phyloP scores from a whole-genome alignment of 64 coral and sea anemone species.

The Pachyseris speciosa region DNA sequence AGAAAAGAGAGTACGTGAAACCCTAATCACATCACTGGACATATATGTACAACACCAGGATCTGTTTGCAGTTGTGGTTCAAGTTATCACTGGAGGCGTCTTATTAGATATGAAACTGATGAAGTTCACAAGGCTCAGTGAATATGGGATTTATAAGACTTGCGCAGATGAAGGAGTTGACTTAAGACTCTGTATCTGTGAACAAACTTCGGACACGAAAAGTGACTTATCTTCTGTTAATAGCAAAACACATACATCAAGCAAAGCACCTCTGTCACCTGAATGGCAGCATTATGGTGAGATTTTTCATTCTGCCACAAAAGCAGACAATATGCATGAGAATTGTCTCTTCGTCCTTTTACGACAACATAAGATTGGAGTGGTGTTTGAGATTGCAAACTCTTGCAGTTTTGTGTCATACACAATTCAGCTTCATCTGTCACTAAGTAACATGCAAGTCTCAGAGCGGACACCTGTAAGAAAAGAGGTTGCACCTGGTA shows the following conservation, averaged over 20 bases:
- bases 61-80: slow-evolving; percentile 29
- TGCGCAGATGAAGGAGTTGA: slow-evolving; percentile 61
- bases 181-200: slow-evolving; percentile 65
- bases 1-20: slow-evolving; percentile 12
- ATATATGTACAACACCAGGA: slow-evolving; percentile 27
- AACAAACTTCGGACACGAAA: not conserved
- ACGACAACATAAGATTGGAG: slow-evolving; percentile 4
- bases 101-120: slow-evolving; percentile 51
- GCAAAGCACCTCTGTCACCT: not conserved
- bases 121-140: slow-evolving; percentile 40
- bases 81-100: slow-evolving; percentile 4
- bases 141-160: slow-evolving; percentile 58
- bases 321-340: slow-evolving; percentile 22
- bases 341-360: slow-evolving; percentile 23
- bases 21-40: slow-evolving; percentile 17
- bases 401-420: slow-evolving; percentile 32
- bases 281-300: slow-evolving; percentile 26
- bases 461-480: not conserved
- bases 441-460: slow-evolving; percentile 21
- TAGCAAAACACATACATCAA: not conserved
- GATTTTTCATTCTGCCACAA: slow-evolving; percentile 4
- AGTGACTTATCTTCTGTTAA: not conserved
- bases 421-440: not conserved
- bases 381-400: slow-evolving; percentile 18
- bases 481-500: slow-evolving; percentile 1